Percentiles rank a stretch among this genome's conserved stretches.
These are phyloP conservation scores for Lepilemur septentrionalis DNA, from an alignment of 2,797 vertebrate species.

Conservation along the genomic window DNA sequence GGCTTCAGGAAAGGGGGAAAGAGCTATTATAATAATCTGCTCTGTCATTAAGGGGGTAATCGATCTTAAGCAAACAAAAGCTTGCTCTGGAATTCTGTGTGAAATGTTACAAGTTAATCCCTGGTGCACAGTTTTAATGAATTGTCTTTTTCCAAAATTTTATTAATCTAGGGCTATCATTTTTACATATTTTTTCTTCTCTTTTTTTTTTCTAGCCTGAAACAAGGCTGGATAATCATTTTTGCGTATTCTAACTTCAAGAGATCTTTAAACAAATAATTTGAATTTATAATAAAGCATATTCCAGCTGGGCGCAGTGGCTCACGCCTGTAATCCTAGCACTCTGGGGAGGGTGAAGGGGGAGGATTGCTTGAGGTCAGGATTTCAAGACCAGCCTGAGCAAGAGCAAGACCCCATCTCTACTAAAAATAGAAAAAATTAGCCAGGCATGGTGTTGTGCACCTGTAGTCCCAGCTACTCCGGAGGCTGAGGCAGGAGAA, in stretches of 20 bases:
- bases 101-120: background rate
- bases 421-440: no score
- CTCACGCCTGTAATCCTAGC: no score
- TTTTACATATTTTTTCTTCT: background rate
- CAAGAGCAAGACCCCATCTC: no score
- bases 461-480: no score
- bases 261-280: background rate
- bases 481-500: no score
- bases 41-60: background rate
- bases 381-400: no score
- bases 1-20: background rate
- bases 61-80: background rate
- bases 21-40: background rate
- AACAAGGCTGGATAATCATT: background rate
- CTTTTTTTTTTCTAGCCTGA: background rate
- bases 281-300: background rate
- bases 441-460: no score
- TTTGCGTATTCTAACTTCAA: background rate
- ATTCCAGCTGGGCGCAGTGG: no score
- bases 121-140: background rate
- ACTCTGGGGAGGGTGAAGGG: no score
- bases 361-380: no score
- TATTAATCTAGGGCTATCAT: background rate
- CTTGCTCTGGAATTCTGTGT: background rate
- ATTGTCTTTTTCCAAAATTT: constrained; percentile 1